phyloP scores from a whole-genome alignment of 2,113 vertebrate species.

The Gymnocephalus cernua region DNA sequence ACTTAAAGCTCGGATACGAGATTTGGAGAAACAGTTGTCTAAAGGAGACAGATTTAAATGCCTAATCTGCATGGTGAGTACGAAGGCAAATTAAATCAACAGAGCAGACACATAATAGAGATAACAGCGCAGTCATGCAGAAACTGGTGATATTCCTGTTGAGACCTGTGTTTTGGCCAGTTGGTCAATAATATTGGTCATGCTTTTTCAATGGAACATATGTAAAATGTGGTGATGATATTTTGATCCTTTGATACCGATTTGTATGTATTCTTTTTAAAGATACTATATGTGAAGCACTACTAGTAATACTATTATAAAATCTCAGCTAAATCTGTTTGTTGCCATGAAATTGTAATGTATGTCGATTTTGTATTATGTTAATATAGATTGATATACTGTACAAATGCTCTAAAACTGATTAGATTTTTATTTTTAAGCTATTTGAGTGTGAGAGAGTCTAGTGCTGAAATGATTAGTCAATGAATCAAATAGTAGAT shows the following conservation, averaged over 20 bases:
- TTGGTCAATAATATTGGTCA: constrained; percentile 19
- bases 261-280: not conserved
- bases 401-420: not conserved
- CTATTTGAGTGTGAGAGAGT: not conserved
- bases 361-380: not conserved
- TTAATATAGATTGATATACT: not conserved
- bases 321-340: not conserved
- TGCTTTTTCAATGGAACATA: not conserved
- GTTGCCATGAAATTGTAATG: not conserved
- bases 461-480: not conserved
- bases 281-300: not conserved
- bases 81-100: constrained; percentile 21
- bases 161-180: constrained; percentile 10
- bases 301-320: not conserved
- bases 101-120: constrained; percentile 11
- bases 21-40: constrained; percentile 98
- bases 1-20: constrained; percentile 96
- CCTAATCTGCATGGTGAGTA: constrained; percentile 99
- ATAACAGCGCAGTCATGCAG: constrained; percentile 15
- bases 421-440: not conserved
- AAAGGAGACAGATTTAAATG: constrained; percentile 99
- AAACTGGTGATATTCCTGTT: not conserved
- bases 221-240: not conserved
- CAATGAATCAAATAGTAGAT: not conserved
- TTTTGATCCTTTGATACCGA: not conserved